Evolutionary conservation across 2,888 invertebrate genomes (phyloP).

Genomic region (Tenthredo distinguenda): DNA sequence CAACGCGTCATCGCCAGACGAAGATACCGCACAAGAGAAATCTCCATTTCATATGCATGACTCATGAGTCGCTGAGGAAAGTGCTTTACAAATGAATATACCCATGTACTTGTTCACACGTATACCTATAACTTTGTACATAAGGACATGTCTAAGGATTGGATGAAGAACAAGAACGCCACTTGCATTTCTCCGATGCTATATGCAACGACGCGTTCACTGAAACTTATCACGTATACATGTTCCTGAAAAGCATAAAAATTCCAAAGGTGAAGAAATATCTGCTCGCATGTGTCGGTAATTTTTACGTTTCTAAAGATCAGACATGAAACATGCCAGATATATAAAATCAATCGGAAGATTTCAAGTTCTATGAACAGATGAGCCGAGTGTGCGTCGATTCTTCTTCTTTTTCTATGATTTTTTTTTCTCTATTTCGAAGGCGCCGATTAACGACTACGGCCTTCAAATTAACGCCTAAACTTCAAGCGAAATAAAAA

Average conservation of each 20-base stretch:
- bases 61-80: constrained; percentile 2
- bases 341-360: neutral
- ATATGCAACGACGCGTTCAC: neutral
- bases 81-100: constrained; percentile 31
- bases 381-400: neutral
- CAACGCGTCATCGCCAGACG: constrained; percentile 4
- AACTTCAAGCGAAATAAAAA: neutral
- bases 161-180: constrained; percentile 4
- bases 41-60: constrained; percentile 23
- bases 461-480: constrained; percentile 6
- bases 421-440: neutral
- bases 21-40: constrained; percentile 22
- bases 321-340: neutral
- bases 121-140: neutral
- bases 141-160: constrained; percentile 20
- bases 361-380: constrained; percentile 8
- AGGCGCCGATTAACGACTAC: neutral
- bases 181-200: neutral
- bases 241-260: constrained; percentile 1
- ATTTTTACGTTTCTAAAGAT: neutral
- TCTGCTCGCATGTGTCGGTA: neutral
- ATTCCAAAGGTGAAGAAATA: constrained; percentile 14
- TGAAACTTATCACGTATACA: constrained; percentile 13
- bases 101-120: neutral
- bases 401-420: neutral